Base-by-base conservation (phyloP, 2,797 vertebrate genomes). In the Phoeniculus purpureus region DNA sequence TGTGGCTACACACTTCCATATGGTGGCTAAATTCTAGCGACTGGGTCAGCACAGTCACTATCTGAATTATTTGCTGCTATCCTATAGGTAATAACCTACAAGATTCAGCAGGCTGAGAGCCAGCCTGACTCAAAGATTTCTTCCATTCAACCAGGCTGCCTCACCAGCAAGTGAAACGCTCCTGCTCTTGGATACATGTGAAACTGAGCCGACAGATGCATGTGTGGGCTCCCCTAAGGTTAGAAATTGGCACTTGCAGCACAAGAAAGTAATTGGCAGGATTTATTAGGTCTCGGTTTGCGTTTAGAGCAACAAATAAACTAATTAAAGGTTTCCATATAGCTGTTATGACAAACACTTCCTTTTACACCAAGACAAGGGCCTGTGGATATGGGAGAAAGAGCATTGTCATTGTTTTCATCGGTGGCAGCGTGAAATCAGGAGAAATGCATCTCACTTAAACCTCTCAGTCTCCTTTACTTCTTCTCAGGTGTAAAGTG, bases 141-240 rank as follows among this genome's bases (percentile, higher is more conserved):
- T 87, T 92, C 73, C 31, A 26, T 32, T 94, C 52, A 58, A 52
- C 48, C 58, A 47, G 43, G 47, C 45, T 48, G 66, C 43, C 79
- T 85, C 79, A 60, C 31, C 23, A 72, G 85, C 82, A 56, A 85
- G 79, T 65, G 50, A 43, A n/a, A 47, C 85, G 78, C 77, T 78
- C 76, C 66, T 92, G 3, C 76, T 70, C 70, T 75, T 32, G 40
- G 66, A 72, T 78, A 72, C 20, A 83, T 2, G 40, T 32, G 84
- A 93, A 93, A 58, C 6, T 31, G 90, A 92, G 66, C 89, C 62
- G 82, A 94, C 85, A 95, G 92, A 94, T 89, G 81, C 43, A 72
- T 83, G 79, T 92, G 94, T 96, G 92, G 93, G 92, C 89, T 94
- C 85, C 84, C 85, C 92, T 82, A 85, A 87, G 93, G 87, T 32